Base-by-base conservation (phyloP, 2,113 vertebrate species). In the Hucho hucho region DNA sequence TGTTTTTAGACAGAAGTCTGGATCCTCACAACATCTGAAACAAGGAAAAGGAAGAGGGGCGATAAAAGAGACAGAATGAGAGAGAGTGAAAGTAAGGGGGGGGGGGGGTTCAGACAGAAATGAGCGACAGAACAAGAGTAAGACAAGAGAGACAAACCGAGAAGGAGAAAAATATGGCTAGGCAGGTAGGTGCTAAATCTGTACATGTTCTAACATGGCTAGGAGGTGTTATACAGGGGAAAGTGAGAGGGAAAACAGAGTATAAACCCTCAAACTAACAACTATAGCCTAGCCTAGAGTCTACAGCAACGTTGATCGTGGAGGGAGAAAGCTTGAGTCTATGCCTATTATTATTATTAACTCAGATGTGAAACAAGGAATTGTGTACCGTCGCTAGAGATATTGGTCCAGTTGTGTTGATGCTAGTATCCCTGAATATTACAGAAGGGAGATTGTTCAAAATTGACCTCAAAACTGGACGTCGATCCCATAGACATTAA, bases 151-250 rank as follows among this genome's bases (percentile, higher is more conserved):
- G 37, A 43, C 37, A 43, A 43, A 43, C 37, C 37, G 9, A 69
- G 4, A 11, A 25, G 53, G 49, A 71, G 49, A 58, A 29, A 24
- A 14, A 49, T 49, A 28, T 29, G 25, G 47, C 69, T 14, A 9
- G 69, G 37, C 37, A 37, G 37, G 37, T 37, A 37, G 49, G 49
- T 18, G 20, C 14, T 43, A 53, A 29, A 58, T 16, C 69, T 20
- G 69, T 53, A 46, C 69, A 20, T 71, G 69, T 71, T 58, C 20
- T 12, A 71, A 58, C 69, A 71, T 20, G 49, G 26, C 24, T 25
- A 7, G 1, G 46, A 70, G 49, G 20, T 22, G 69, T 22, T 71
- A 16, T 26, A 28, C 24, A 14, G n/a, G 26, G 69, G 25, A 71
- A 58, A 7, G 26, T 43, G 37, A 37, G 24, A 9, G 47, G 47